These are phyloP conservation scores for Pachypanchax playfairii DNA, from an alignment of 2,113 vertebrate species.

Conservation along the genomic window DNA sequence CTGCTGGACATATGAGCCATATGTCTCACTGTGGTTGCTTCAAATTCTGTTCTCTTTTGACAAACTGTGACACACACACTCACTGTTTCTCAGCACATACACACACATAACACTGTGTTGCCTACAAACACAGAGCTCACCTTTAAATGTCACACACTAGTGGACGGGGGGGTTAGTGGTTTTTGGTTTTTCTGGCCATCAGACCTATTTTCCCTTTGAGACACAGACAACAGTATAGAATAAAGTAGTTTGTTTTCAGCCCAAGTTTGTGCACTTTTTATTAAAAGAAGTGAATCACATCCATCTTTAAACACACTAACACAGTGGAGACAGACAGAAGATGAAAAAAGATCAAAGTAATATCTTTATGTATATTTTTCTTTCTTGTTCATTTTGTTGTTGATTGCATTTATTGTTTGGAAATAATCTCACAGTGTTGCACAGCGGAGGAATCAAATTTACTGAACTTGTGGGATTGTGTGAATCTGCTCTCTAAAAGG, in stretches of 20 bases:
- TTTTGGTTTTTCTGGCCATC: conserved; percentile 47
- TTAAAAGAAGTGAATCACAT: conserved; percentile 45
- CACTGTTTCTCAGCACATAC: conserved; percentile 27
- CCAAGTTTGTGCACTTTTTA: conserved; percentile 18
- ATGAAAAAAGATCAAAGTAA: conserved; percentile 26
- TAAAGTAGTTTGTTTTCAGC: conserved; percentile 21
- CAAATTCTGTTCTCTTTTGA: conserved; percentile 32
- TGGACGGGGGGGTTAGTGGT: conserved; percentile 34
- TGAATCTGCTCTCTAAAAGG: conserved; percentile 61
- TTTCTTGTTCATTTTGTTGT: conserved; percentile 5
- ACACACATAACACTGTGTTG: conserved; percentile 13
- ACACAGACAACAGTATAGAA: conserved; percentile 29
- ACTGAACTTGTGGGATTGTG: conserved; percentile 29
- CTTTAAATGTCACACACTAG: conserved; percentile 29
- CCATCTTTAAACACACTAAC: conserved; percentile 43
- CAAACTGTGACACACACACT: conserved; percentile 22
- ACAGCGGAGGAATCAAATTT: conserved; percentile 33
- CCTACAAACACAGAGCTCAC: conserved; percentile 26
- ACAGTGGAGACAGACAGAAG: too few species aligned
- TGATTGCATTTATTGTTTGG: conserved; percentile 55
- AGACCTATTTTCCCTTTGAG: conserved; percentile 39
- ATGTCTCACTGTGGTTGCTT: conserved; percentile 57
- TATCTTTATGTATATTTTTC: conserved; percentile 56
- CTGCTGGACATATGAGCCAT: conserved; percentile 63
- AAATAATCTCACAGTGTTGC: conserved; percentile 25